phyloP scores from a whole-genome alignment of 2,113 vertebrate genomes.

The Crypturellus undulatus region DNA sequence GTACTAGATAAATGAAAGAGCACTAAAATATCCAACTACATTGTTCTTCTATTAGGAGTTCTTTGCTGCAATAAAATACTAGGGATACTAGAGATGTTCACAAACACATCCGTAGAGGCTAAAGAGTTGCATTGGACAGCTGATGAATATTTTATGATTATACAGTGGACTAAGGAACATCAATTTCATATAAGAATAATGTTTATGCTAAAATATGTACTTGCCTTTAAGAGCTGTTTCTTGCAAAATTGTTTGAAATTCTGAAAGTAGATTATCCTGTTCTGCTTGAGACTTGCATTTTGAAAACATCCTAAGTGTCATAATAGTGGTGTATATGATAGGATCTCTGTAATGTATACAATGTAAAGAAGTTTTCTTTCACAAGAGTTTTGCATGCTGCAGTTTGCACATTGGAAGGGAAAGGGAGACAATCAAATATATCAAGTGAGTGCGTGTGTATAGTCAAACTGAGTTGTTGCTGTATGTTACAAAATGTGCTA shows the following conservation, averaged over 20 bases:
- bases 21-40: background rate
- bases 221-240: background rate
- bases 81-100: background rate
- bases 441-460: background rate
- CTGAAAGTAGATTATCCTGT: background rate
- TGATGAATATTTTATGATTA: too few species aligned
- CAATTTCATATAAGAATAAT: background rate
- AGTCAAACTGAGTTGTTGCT: background rate
- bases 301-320: background rate
- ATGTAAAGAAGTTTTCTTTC: background rate
- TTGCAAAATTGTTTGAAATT: background rate
- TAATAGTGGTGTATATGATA: background rate
- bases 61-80: background rate
- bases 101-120: background rate
- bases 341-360: background rate
- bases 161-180: background rate
- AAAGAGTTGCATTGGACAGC: background rate
- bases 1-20: conserved; percentile 69
- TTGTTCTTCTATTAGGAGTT: background rate
- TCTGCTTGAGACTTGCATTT: background rate
- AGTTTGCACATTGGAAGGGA: background rate
- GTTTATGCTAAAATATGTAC: background rate
- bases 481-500: background rate
- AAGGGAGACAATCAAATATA: background rate
- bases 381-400: background rate